Conservation (phyloP, 2,888 invertebrate genomes). For the Cerceris rybyensis region DNA sequence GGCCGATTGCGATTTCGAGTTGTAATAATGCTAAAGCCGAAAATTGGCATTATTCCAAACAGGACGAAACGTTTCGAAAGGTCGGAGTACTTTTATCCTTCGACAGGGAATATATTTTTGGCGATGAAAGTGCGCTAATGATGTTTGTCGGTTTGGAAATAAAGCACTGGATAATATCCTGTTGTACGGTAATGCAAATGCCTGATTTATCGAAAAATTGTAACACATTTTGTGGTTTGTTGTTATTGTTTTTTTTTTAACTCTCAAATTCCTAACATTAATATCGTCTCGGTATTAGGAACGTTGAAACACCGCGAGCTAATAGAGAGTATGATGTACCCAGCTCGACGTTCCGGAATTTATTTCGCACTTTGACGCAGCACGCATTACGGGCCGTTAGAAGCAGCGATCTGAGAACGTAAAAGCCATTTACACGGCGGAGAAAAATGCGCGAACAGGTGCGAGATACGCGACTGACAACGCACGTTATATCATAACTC, state of each 20-base stretch:
- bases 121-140: no score
- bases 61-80: slow-evolving; percentile 11
- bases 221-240: no score
- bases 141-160: no score
- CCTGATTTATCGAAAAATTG: no score
- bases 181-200: no score
- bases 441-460: slow-evolving; percentile 57
- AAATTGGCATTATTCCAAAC: slow-evolving; percentile 21
- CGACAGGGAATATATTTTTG: background rate
- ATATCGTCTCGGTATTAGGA: background rate
- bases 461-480: slow-evolving; percentile 48
- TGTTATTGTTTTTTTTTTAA: no score
- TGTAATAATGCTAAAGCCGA: slow-evolving; percentile 18
- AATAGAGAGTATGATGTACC: slow-evolving; percentile 12
- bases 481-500: slow-evolving; percentile 51
- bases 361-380: slow-evolving; percentile 26
- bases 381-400: slow-evolving; percentile 22
- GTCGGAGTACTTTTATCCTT: background rate
- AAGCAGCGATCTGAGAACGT: slow-evolving; percentile 24
- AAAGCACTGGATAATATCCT: no score
- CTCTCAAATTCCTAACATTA: background rate
- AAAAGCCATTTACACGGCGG: slow-evolving; percentile 32
- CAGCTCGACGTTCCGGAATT: slow-evolving; percentile 7
- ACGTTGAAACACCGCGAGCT: slow-evolving; percentile 19
- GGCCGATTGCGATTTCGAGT: slow-evolving; percentile 27